Base-by-base conservation (phyloP, 2,797 vertebrate genomes). In the Brotula barbata region DNA sequence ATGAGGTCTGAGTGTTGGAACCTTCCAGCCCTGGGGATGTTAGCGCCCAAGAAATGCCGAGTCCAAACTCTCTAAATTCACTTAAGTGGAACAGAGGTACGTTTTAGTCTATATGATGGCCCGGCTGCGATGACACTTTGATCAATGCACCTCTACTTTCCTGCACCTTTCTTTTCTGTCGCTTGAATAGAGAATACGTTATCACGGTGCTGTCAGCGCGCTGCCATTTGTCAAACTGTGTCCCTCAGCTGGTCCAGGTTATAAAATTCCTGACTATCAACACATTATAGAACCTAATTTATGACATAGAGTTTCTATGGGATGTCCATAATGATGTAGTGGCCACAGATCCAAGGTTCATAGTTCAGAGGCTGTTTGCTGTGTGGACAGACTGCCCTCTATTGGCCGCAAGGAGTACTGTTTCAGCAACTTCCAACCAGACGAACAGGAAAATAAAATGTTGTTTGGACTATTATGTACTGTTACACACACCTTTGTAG, bases 301-400 rank as follows among this genome's bases (percentile, higher is more conserved):
- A 84, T 82, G 76, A 77, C 41, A 62, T 62, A 65, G 63, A 55
- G n/a, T 69, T 77, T 72, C 55, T 39, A 22, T 22, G 14, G 58
- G 54, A 49, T 80, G 80, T 80, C 78, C 60, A 56, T 71, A 52
- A 58, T 81, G 74, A 85, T 77, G 55, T 57, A 73, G 63, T 64
- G 77, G 48, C 58, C 65, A 47, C 74, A 68, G 4, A 73, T 21
- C 69, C 76, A 79, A 74, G 78, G 73, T 81, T 75, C 75, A 85
- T 3, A 47, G 68, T 71, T 71, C 68, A 69, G 34, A 9, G 20
- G 14, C 22, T 64, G 47, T 53, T 47, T 80, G 70, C 33, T 40
- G 55, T 70, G 79, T 66, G 74, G 80, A 58, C 28, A 80, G 76
- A 86, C 75, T 84, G 86, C 85, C 86, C 85, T 70, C 90, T 90